phyloP scores from a whole-genome alignment of 2,797 vertebrate genomes.

The Chromobotia macracanthus region DNA sequence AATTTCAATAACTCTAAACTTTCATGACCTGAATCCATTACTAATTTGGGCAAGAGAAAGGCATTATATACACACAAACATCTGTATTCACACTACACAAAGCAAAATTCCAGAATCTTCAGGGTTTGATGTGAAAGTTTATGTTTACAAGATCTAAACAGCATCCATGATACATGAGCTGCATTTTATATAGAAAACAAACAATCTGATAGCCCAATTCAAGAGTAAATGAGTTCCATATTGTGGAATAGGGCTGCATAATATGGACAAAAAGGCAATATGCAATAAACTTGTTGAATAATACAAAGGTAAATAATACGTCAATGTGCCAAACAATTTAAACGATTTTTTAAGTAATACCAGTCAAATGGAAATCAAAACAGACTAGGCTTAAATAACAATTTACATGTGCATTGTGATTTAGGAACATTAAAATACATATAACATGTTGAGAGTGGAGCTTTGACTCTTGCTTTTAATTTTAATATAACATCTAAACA shows the following conservation, averaged over 20 bases:
- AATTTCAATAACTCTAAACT: conserved; percentile 17
- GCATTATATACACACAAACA: no score
- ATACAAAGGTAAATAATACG: no score
- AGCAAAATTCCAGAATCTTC: conserved; percentile 8
- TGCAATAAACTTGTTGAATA: not conserved
- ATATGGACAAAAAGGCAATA: not conserved
- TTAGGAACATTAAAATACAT: no score
- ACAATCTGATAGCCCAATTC: not conserved
- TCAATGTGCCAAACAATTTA: not conserved
- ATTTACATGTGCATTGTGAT: no score
- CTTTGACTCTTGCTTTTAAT: no score
- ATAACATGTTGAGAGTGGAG: no score
- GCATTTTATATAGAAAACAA: not conserved
- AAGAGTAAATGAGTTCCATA: conserved; percentile 1
- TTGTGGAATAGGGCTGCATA: not conserved
- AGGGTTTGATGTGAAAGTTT: conserved; percentile 23
- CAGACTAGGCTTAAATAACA: no score
- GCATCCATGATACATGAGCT: not conserved
- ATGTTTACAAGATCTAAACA: conserved; percentile 10
- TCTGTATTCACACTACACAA: not conserved
- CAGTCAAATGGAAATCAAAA: no score
- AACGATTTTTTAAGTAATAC: no score
- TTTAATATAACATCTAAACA: no score
- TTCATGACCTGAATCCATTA: conserved; percentile 22
- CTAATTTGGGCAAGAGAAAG: not conserved